These are phyloP conservation scores for Epinephelus awoara DNA, from an alignment of 2,797 vertebrate species.

Conservation along the genomic window DNA sequence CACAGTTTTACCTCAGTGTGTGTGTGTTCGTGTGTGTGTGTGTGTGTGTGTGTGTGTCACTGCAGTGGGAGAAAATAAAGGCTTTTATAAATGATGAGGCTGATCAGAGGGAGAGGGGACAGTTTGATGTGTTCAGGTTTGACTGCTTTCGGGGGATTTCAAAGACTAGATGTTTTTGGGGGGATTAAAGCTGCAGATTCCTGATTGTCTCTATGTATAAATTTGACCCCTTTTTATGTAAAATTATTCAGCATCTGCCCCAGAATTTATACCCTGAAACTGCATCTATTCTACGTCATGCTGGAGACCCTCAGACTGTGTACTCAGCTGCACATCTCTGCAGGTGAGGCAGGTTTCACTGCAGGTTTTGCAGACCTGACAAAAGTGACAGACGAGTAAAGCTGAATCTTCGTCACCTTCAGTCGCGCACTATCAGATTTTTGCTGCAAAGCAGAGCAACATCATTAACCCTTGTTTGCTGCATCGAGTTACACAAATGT, in stretches of 20 bases:
- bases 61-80: conserved; percentile 57
- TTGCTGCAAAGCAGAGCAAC: conserved; percentile 25
- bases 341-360: conserved; percentile 41
- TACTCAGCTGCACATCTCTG: conserved; percentile 13
- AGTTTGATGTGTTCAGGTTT: conserved; percentile 33
- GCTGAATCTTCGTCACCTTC: background rate
- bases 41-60: conserved; percentile 36
- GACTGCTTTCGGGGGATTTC: conserved; percentile 30
- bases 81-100: conserved; percentile 54
- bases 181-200: conserved; percentile 31
- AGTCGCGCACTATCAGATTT: background rate
- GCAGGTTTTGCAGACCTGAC: conserved; percentile 39
- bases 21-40: background rate
- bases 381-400: conserved; percentile 10
- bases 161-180: conserved; percentile 9
- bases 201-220: background rate
- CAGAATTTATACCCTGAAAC: background rate
- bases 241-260: conserved; percentile 30
- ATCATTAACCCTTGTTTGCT: background rate
- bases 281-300: background rate
- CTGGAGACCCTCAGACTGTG: background rate
- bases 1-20: conserved; percentile 31
- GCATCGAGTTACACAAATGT: background rate
- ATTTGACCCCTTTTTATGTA: conserved; percentile 3
- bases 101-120: conserved; percentile 41